Evolutionary conservation across 2,888 invertebrate genomes (phyloP), one percentile per base, ranked within the genome.

Genomic region (Melikaiella ostensackeni): DNA sequence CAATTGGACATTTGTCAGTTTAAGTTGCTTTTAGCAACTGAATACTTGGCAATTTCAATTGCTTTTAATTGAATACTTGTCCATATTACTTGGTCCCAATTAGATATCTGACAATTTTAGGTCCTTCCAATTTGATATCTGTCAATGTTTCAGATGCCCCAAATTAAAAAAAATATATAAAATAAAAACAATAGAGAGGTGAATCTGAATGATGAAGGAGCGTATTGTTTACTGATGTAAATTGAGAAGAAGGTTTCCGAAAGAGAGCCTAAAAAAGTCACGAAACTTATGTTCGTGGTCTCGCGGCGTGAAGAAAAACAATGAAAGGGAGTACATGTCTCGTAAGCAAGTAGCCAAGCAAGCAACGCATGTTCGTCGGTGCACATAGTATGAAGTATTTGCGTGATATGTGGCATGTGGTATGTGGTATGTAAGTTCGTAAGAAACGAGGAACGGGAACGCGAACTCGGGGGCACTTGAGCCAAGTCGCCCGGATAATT

Each of bases 401-500:
- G 24, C 16, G 50, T 21, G 21, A n/a, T 50, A 50, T 50, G n/a
- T 50, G n/a, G 50, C 9, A 50, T 50, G 57, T 59, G 11, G 57
- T 27, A 27, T 59, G 70, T 66, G 46, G 46, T 50, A 70, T n/a
- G 70, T 70, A 50, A 70, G 70, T 50, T 19, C 46, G n/a, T 33
- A 33, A 70, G 70, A 50, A 70, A 70, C 33, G 46, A 30, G 46
- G 70, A 70, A 70, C 70, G 70, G 50, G 50, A 50, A 50, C 70
- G 70, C 70, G 70, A 70, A 70, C 70, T 70, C 50, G 84, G 85
- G 83, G 83, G 87, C 86, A 88, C 87, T 88, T 85, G 88, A 88
- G 84, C 85, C 89, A 89, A 90, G 87, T 91, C 89, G 87, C 88
- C 89, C 88, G 89, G 88, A 91, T 91, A 91, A 91, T 91, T 91